Evolutionary conservation across 2,888 invertebrate species (phyloP).

Genomic region (Erpobdella octoculata): DNA sequence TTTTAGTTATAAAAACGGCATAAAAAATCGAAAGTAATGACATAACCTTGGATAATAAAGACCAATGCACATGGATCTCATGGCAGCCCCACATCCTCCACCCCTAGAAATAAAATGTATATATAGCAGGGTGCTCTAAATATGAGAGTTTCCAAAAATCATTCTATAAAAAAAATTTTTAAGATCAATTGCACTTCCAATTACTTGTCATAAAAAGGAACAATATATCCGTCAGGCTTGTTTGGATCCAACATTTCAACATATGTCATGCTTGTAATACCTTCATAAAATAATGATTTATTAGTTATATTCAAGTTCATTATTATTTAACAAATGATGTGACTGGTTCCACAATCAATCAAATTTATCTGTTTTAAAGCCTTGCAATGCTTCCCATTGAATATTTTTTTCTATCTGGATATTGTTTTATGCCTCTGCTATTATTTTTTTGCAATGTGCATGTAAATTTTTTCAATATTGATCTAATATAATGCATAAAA

Average conservation of each 20-base stretch:
- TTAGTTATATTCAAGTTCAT: too few relatives aligned
- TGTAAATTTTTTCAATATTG: too few relatives aligned
- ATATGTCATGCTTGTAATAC: conserved; percentile 7
- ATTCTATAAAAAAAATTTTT: neutral
- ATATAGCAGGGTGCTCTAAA: neutral
- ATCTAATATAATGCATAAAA: too few relatives aligned
- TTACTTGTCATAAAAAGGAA: conserved; percentile 30
- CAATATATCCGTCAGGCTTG: conserved; percentile 16
- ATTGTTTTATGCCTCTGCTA: too few relatives aligned
- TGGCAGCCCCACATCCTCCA: conserved; percentile 51
- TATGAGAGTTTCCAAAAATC: neutral
- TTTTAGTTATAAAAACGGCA: too few relatives aligned
- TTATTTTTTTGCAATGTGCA: too few relatives aligned
- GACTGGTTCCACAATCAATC: neutral
- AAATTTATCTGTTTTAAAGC: neutral
- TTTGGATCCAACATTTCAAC: neutral
- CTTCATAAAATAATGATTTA: too few relatives aligned
- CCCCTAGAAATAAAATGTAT: conserved; percentile 39
- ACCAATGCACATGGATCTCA: conserved; percentile 51
- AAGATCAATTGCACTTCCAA: conserved; percentile 17
- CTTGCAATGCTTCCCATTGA: too few relatives aligned
- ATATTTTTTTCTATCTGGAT: too few relatives aligned
- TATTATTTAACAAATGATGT: too few relatives aligned
- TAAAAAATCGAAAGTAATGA: too few relatives aligned
- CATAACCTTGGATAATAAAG: conserved; percentile 46